Evolutionary conservation across 2,797 vertebrate species (phyloP).

Genomic region (Tiaroga cobitis): DNA sequence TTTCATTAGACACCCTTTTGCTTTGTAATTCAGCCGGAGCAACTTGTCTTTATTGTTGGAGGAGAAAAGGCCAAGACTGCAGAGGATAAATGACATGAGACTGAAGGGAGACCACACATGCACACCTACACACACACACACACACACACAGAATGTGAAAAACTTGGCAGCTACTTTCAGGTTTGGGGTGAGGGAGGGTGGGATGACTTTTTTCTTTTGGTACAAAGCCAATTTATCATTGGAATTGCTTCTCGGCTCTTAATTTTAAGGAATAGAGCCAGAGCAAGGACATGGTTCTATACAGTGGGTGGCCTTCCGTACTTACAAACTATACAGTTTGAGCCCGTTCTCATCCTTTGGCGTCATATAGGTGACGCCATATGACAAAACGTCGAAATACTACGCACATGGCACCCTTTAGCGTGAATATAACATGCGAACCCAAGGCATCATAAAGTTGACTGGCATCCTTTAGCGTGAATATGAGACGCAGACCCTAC

Average conservation of each 20-base stretch:
- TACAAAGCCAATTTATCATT: slow-evolving; percentile 41
- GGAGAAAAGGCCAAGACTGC: slow-evolving; percentile 51
- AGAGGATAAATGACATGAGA: slow-evolving; percentile 55
- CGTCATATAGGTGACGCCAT: no score
- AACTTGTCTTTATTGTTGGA: slow-evolving; percentile 53
- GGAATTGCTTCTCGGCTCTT: slow-evolving; percentile 16
- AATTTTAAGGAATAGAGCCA: slow-evolving; percentile 9
- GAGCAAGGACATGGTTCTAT: slow-evolving; percentile 1
- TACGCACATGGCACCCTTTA: no score
- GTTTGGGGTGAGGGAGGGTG: background rate
- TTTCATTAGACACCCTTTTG: slow-evolving; percentile 45
- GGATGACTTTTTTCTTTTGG: slow-evolving; percentile 42
- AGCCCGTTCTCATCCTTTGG: no score
- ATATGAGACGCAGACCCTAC: no score
- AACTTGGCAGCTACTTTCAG: slow-evolving; percentile 28
- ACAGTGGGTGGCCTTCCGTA: slow-evolving; percentile 18
- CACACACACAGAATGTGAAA: slow-evolving; percentile 23
- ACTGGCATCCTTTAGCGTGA: no score
- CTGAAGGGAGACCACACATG: slow-evolving; percentile 54
- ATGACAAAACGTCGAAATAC: no score
- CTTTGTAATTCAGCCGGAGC: slow-evolving; percentile 46
- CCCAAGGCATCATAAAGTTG: no score
- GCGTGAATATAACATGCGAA: no score
- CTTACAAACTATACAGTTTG: background rate
- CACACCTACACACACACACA: slow-evolving; percentile 18